phyloP scores from a whole-genome alignment of 2,113 vertebrate genomes.

The Tyto alba region DNA sequence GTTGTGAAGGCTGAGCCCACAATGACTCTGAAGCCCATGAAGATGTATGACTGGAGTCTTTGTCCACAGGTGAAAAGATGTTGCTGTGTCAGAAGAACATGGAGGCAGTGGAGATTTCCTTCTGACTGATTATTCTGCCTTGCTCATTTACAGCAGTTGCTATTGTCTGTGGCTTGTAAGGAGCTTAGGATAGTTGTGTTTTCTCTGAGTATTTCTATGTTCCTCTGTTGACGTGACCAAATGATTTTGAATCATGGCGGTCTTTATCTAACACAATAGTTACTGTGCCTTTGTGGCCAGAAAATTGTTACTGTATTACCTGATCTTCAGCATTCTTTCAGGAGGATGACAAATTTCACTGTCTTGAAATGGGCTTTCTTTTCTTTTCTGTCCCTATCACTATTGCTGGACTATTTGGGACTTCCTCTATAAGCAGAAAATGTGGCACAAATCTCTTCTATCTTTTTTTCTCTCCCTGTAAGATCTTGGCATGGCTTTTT shows the following conservation, averaged over 20 bases:
- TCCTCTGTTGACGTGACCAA: neutral
- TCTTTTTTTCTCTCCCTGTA: neutral
- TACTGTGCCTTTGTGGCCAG: neutral
- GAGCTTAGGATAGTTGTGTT: neutral
- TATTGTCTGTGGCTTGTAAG: neutral
- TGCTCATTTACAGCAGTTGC: neutral
- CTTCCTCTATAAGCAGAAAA: neutral
- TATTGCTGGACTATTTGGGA: neutral
- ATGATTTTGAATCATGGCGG: neutral
- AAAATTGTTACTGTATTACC: neutral
- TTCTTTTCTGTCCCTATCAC: neutral
- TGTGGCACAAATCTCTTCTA: neutral
- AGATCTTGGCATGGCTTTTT: neutral
- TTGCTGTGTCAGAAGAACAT: neutral
- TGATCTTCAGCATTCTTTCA: neutral
- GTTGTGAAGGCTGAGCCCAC: neutral
- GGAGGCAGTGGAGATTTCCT: neutral
- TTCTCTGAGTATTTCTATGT: neutral
- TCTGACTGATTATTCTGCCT: neutral
- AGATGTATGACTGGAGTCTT: neutral
- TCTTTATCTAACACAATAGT: neutral
- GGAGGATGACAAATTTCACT: neutral
- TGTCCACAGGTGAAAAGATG: neutral
- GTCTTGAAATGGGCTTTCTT: neutral
- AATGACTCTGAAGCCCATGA: neutral